Conservation (phyloP, 2,113 vertebrate genomes). For the Cichladusa arquata region DNA sequence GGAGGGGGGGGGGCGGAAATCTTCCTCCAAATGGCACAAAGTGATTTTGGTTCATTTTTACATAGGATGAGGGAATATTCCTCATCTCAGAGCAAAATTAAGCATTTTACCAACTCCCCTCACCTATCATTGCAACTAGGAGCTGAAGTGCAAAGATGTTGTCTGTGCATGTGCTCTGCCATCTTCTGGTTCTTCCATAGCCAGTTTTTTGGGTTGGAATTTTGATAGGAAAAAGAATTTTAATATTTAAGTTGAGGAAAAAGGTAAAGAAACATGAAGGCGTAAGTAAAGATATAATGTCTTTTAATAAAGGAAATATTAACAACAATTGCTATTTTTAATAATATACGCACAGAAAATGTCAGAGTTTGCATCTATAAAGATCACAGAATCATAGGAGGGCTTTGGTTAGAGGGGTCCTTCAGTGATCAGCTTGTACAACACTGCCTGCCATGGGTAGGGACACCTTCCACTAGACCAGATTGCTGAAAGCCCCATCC, state of each 20-base stretch:
- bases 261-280: background rate
- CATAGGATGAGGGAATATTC: background rate
- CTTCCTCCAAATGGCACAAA: background rate
- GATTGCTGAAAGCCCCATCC: background rate
- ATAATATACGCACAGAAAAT: background rate
- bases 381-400: background rate
- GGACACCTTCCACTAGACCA: background rate
- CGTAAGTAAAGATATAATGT: background rate
- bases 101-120: background rate
- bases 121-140: background rate
- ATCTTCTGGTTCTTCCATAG: background rate
- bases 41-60: background rate
- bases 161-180: background rate
- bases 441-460: background rate
- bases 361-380: background rate
- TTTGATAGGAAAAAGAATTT: background rate
- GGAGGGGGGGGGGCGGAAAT: accelerated
- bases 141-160: background rate
- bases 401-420: background rate
- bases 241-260: background rate
- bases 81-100: background rate
- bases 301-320: background rate
- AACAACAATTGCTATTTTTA: background rate
- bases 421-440: background rate
- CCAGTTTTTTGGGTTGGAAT: background rate